These are phyloP conservation scores for Artibeus jamaicensis DNA, from an alignment of 2,797 vertebrate genomes.

Conservation along the genomic window DNA sequence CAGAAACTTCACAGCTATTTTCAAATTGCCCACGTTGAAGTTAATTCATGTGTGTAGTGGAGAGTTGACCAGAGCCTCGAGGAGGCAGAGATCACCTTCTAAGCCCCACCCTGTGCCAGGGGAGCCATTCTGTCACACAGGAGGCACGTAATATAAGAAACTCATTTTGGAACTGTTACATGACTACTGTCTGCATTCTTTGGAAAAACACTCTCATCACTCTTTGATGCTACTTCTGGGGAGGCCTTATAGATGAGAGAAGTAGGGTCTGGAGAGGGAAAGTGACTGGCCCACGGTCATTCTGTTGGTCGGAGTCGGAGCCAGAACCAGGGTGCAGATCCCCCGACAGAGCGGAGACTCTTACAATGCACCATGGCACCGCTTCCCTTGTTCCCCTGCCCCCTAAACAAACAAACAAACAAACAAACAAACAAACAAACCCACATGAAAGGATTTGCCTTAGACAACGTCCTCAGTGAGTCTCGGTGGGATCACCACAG, in stretches of 20 bases:
- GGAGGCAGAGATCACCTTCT: not conserved
- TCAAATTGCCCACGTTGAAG: not conserved
- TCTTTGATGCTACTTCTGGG: not conserved
- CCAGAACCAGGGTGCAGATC: not conserved
- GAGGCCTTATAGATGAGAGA: not conserved
- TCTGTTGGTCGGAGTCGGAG: not conserved
- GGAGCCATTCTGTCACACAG: not conserved
- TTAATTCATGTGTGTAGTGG: not conserved
- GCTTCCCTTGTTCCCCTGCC: not conserved
- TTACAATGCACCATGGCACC: not conserved
- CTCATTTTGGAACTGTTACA: not conserved
- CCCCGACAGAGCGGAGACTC: not conserved
- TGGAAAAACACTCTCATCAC: not conserved
- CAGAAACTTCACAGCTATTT: not conserved
- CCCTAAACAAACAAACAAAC: not conserved
- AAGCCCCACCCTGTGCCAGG: not conserved
- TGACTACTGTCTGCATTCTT: not conserved
- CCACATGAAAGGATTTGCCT: not conserved
- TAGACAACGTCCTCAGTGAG: not conserved
- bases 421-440: not conserved
- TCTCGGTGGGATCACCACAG: not conserved
- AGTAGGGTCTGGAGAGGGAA: not conserved
- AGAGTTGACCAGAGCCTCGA: not conserved
- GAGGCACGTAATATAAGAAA: not conserved
- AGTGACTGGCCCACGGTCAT: not conserved